Evolutionary conservation across 1,140 invertebrate species (phyloP).

Genomic region (Penaeus vannamei): DNA sequence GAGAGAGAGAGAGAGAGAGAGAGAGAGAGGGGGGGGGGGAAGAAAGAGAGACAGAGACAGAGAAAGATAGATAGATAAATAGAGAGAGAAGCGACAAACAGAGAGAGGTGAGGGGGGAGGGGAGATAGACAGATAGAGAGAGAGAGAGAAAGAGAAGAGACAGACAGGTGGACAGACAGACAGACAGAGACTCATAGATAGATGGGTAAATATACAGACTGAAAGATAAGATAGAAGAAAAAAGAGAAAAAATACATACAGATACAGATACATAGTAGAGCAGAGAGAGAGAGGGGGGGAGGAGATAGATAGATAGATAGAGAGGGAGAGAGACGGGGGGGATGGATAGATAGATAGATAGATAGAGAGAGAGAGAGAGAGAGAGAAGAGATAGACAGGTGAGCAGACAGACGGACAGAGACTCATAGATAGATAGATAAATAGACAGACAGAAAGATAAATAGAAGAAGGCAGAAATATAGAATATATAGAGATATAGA

Average conservation of each 20-base stretch:
- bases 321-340: background rate
- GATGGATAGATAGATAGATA: background rate
- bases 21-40: too few species aligned
- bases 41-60: too few species aligned
- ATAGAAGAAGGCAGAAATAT: background rate
- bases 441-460: background rate
- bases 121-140: too few species aligned
- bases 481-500: constrained; percentile 31
- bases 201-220: background rate
- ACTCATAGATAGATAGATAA: too few species aligned
- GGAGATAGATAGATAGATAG: background rate
- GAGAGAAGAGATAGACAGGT: background rate
- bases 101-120: too few species aligned
- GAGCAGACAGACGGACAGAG: too few species aligned
- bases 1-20: too few species aligned
- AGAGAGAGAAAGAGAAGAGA: background rate
- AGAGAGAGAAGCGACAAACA: too few species aligned
- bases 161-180: constrained; percentile 10
- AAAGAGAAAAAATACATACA: too few species aligned
- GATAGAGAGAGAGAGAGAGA: background rate
- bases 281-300: background rate
- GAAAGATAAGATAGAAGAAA: too few species aligned
- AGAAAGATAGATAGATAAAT: too few species aligned
- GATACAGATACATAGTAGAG: too few species aligned
- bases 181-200: background rate